Base-by-base conservation (phyloP, 2,797 vertebrate species). In the Geotrypetes seraphini region DNA sequence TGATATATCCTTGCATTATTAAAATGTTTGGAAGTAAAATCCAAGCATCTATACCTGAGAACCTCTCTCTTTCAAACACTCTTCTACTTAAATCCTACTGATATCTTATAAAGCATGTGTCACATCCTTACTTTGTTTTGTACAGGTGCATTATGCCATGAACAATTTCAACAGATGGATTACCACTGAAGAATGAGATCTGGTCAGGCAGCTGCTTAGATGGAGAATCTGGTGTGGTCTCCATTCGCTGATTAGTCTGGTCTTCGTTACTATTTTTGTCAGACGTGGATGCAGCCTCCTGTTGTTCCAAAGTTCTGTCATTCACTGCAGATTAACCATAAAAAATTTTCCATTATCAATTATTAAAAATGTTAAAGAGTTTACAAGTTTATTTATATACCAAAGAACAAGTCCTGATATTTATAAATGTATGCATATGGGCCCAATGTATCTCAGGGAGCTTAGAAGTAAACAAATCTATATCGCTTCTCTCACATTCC, bases 81-180 rank as follows among this genome's bases (percentile, higher is more conserved):
- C n/a, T n/a, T n/a, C n/a, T n/a, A n/a, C n/a, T n/a, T n/a, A n/a
- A n/a, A n/a, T n/a, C n/a, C n/a, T n/a, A n/a, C n/a, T n/a, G n/a
- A n/a, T n/a, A n/a, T n/a, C n/a, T n/a, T n/a, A n/a, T n/a, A n/a
- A n/a, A n/a, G n/a, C n/a, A 7, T n/a, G 7, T 13, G 13, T 20
- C 13, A 7, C 11, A 13, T 24, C 24, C 92, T 89, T 60, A 97
- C 95, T 96, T 96, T 44, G 94, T 98, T 70, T 99, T 99, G 67
- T 98, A 99, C 14, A 99, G 86, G 33, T 99, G 95, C 94, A 99
- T 96, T 47, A 98, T 91, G 12, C 95, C 95, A 4, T 99, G 93
- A 46, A 97, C 79, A 2, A 97, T 97, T 74, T 99, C 94, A 25
- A 98, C 95, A 0, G 91, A 96, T 0, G 95, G 91, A 36, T 99